Conservation (phyloP, 2,113 vertebrate genomes). For the Caranx melampygus region DNA sequence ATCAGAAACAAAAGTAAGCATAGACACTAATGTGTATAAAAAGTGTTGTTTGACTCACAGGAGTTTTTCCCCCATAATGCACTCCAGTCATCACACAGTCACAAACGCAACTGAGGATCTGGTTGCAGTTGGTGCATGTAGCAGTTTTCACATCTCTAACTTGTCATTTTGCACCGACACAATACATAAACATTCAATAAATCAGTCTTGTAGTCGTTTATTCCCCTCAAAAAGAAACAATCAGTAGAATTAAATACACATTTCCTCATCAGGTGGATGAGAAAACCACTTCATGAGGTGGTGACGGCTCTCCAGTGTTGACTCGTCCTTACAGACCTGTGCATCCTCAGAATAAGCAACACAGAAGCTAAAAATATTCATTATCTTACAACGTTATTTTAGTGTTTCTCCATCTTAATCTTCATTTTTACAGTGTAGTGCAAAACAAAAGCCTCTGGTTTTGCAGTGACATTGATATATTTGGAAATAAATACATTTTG, state of each 20-base stretch:
- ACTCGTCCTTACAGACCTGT: slow-evolving; percentile 17
- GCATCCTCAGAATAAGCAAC: slow-evolving; percentile 13
- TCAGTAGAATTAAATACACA: slow-evolving; percentile 7
- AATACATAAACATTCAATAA: slow-evolving; percentile 29
- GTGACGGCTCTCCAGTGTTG: slow-evolving; percentile 55
- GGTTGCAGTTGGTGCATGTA: too few species aligned
- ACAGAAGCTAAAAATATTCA: slow-evolving; percentile 24
- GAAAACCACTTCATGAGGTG: neutral
- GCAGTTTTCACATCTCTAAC: too few species aligned
- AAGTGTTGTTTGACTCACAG: neutral
- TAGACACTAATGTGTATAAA: slow-evolving; percentile 36
- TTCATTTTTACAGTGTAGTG: neutral
- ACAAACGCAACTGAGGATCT: slow-evolving; percentile 25
- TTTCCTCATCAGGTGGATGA: neutral
- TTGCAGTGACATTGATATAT: neutral
- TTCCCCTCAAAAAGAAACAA: too few species aligned
- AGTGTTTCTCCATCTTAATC: slow-evolving; percentile 2
- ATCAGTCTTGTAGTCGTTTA: neutral
- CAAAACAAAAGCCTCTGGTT: slow-evolving; percentile 21
- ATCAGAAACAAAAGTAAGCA: neutral
- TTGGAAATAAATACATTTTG: slow-evolving; percentile 50
- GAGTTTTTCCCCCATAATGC: slow-evolving; percentile 3
- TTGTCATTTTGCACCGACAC: neutral
- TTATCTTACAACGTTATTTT: slow-evolving; percentile 24
- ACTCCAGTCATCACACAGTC: slow-evolving; percentile 16